These are phyloP conservation scores for Drosophila vallismaia DNA, from an alignment of 2,888 invertebrate species.

Conservation along the genomic window DNA sequence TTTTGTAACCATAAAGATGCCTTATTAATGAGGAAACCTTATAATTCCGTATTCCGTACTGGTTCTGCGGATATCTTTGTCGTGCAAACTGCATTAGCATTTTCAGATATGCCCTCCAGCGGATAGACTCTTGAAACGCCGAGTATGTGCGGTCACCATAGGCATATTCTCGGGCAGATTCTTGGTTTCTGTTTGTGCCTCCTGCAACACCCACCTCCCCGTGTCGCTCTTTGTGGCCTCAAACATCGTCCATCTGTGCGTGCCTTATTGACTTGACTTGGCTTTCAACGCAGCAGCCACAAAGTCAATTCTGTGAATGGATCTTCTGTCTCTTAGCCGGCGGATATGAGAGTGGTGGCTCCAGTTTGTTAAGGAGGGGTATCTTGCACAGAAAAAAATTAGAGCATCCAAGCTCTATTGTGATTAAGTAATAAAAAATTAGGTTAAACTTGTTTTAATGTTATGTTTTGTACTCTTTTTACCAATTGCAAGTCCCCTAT, in stretches of 20 bases:
- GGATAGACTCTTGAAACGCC: not conserved
- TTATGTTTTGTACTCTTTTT: too few relatives aligned
- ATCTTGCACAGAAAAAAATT: slow-evolving; percentile 11
- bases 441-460: too few relatives aligned
- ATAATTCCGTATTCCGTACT: slow-evolving; percentile 14
- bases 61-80: slow-evolving; percentile 14
- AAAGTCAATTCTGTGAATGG: slow-evolving; percentile 69
- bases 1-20: not conserved
- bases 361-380: not conserved
- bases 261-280: slow-evolving; percentile 71
- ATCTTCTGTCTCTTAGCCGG: slow-evolving; percentile 38
- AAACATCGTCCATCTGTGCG: slow-evolving; percentile 51
- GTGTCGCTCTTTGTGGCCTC: not conserved
- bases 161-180: slow-evolving; percentile 33
- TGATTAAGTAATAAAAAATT: too few relatives aligned
- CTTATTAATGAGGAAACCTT: slow-evolving; percentile 41
- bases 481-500: too few relatives aligned
- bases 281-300: slow-evolving; percentile 64
- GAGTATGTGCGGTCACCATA: slow-evolving; percentile 28
- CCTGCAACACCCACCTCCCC: not conserved
- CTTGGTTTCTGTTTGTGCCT: slow-evolving; percentile 31
- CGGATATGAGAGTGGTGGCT: slow-evolving; percentile 52
- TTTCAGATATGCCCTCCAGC: slow-evolving; percentile 1
- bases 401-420: too few relatives aligned
- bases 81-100: slow-evolving; percentile 20